Base-by-base conservation (phyloP, 2,797 vertebrate genomes). In the Poecilia gillii region DNA sequence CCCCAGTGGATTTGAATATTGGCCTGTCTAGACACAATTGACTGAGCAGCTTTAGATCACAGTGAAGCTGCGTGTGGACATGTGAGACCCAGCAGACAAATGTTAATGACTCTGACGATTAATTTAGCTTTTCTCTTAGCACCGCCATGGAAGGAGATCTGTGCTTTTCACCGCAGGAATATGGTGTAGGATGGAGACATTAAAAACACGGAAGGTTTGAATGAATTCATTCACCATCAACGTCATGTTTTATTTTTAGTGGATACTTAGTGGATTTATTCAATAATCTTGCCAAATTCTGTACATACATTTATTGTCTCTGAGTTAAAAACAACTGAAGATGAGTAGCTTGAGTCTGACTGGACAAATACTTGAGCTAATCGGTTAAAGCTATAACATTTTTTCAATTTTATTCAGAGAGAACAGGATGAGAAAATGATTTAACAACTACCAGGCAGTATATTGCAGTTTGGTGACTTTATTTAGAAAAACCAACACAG, bases 21-120 rank as follows among this genome's bases (percentile, higher is more conserved):
- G n/a, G 51, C 59, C 53, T 57, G 25, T 36, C 33, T 43, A 39
- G 33, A 55, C 23, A 78, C 62, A 31, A 75, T 45, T 68, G 76
- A 53, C 39, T 79, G 23, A 72, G 28, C n/a, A 78, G 8, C 49
- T 76, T 23, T 76, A 25, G 33, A 70, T 51, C 0, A 0, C 7
- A 33, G 43, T 73, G 33, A 55, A 55, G 31, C 45, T 81, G 75
- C 62, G 25, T 46, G 16, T 43, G 57, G 47, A 73, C 31, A 74
- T 31, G 12, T 51, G 28, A 47, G 74, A 70, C 64, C 47, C 55
- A 72, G 55, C 39, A 68, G 49, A 74, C 78, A 33, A 57, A 75
- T 51, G 25, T 16, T 74, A 74, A 79, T 80, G 62, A 77, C 39
- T 59, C 41, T 74, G n/a, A 71, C 31, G 49, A 70, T 53, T 16